Conservation (phyloP, 2,113 vertebrate species). For the Notechis scutatus region DNA sequence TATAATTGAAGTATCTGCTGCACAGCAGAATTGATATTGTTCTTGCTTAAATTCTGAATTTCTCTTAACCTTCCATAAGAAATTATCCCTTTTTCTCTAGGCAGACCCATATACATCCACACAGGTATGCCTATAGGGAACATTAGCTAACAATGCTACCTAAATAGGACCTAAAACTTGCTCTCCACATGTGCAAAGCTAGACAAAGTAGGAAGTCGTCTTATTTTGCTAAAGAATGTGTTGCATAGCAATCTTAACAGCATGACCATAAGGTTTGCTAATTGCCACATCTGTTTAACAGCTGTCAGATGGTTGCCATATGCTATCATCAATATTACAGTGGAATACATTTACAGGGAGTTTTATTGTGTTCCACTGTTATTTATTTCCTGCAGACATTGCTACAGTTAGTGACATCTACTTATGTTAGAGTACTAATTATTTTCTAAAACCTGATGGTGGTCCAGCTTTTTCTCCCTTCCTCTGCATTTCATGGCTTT, state of each 20-base stretch:
- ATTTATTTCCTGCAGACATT: constrained; percentile 74
- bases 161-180: constrained; percentile 35
- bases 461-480: constrained; percentile 23
- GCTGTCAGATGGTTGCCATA: constrained; percentile 80
- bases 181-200: constrained; percentile 51
- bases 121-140: not conserved
- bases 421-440: constrained; percentile 67
- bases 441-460: constrained; percentile 44
- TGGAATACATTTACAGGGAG: constrained; percentile 68
- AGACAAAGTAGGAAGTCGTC: constrained; percentile 56
- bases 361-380: constrained; percentile 73
- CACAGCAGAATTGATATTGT: constrained; percentile 74
- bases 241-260: constrained; percentile 71
- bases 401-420: constrained; percentile 69
- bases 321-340: constrained; percentile 76
- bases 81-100: constrained; percentile 26
- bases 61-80: constrained; percentile 69
- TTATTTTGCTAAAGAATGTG: constrained; percentile 65
- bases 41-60: constrained; percentile 75
- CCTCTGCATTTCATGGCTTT: not conserved
- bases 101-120: not conserved
- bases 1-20: constrained; percentile 80
- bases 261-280: constrained; percentile 80
- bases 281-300: constrained; percentile 84
- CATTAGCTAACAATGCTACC: constrained; percentile 15